phyloP scores from a whole-genome alignment of 2,797 vertebrate genomes.

The Cheracebus regulus region DNA sequence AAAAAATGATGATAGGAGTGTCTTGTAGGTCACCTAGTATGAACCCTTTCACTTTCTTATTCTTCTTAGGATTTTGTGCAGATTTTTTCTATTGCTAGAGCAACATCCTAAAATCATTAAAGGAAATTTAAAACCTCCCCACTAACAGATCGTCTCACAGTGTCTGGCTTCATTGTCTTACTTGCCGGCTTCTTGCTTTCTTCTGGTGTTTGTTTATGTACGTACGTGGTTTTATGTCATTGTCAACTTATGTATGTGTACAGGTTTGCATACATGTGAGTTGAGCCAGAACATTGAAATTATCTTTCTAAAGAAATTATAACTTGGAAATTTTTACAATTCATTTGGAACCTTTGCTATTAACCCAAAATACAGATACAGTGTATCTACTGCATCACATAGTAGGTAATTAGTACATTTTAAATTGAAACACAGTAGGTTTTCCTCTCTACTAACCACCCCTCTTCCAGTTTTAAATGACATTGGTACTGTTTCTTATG shows the following conservation, averaged over 20 bases:
- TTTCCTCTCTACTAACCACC: not conserved
- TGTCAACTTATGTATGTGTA: not conserved
- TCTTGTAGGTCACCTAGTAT: not conserved
- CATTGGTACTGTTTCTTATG: not conserved
- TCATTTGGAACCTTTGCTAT: not conserved
- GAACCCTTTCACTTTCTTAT: not conserved
- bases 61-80: not conserved
- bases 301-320: constrained; percentile 41
- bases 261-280: not conserved
- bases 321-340: not conserved
- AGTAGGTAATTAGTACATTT: not conserved
- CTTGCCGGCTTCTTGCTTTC: not conserved
- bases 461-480: not conserved
- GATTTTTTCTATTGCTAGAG: not conserved
- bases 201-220: not conserved
- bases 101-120: not conserved
- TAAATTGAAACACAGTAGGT: not conserved
- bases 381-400: not conserved
- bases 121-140: not conserved
- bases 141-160: not conserved
- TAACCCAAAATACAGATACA: not conserved
- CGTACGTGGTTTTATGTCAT: not conserved
- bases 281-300: not conserved
- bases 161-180: not conserved
- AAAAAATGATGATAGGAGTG: not conserved